Evolutionary conservation across 2,113 vertebrate genomes (phyloP).

Genomic region (Tragelaphus strepsiceros): DNA sequence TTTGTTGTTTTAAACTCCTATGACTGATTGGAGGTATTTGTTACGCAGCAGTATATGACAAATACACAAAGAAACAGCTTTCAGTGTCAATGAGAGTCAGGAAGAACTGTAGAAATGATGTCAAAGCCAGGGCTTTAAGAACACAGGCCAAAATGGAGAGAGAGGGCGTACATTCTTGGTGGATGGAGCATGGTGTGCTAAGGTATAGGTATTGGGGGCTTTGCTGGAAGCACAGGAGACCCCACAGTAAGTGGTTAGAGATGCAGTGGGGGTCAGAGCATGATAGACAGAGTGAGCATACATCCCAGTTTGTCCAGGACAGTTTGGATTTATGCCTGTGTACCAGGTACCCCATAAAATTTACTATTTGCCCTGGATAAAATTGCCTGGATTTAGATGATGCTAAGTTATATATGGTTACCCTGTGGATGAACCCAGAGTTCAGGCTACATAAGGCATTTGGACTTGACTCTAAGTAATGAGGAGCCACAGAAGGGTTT

Average conservation of each 20-base stretch:
- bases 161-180: background rate
- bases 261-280: background rate
- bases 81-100: background rate
- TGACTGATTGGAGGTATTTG: background rate
- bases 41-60: background rate
- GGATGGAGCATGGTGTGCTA: background rate
- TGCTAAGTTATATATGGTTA: background rate
- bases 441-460: background rate
- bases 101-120: background rate
- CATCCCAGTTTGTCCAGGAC: background rate
- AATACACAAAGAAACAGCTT: background rate
- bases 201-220: background rate
- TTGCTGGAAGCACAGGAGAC: background rate
- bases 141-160: background rate
- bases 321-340: background rate
- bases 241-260: background rate
- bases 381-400: background rate
- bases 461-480: background rate
- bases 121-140: background rate
- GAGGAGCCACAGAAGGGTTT: background rate
- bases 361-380: background rate
- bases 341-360: background rate
- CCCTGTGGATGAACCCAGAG: background rate
- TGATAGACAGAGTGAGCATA: background rate
- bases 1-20: background rate